These are phyloP conservation scores for Crenuchus spilurus DNA, from an alignment of 2,797 vertebrate genomes.

Conservation along the genomic window DNA sequence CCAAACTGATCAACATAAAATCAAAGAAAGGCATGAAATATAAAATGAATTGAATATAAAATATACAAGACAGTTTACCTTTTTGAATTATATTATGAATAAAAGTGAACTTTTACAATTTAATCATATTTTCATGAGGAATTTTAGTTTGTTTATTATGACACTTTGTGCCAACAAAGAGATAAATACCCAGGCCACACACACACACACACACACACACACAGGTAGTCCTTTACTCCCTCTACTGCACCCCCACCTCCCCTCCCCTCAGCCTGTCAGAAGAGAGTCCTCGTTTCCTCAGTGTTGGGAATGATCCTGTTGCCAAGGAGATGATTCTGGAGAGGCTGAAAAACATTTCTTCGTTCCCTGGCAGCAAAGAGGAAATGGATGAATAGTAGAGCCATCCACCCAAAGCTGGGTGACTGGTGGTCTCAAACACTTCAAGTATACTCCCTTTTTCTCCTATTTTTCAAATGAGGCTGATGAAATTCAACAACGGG, in stretches of 20 bases:
- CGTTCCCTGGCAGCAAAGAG: slow-evolving; percentile 49
- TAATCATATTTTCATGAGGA: no score
- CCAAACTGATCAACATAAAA: no score
- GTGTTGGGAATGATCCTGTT: slow-evolving; percentile 65
- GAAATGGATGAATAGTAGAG: slow-evolving; percentile 25
- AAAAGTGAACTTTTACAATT: no score
- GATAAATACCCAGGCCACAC: background rate
- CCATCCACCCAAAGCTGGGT: slow-evolving; percentile 5
- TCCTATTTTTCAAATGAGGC: background rate
- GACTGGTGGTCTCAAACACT: background rate
- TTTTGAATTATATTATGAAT: no score
- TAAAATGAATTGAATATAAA: no score
- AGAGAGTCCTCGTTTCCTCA: slow-evolving; percentile 57
- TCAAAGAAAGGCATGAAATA: no score
- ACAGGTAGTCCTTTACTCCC: background rate
- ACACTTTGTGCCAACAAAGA: background rate
- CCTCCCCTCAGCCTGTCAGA: slow-evolving; percentile 1
- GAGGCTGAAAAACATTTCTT: slow-evolving; percentile 64
- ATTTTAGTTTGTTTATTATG: no score
- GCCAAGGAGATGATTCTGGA: slow-evolving; percentile 63
- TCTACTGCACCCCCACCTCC: background rate
- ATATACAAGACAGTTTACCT: no score
- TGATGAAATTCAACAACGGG: background rate
- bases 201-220: background rate
- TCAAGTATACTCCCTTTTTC: background rate